A percentile compares a stretch with the other conserved stretches of the same genome.
These are phyloP conservation scores for Manis pentadactyla DNA, from an alignment of 2,797 vertebrate genomes.

Conservation along the genomic window DNA sequence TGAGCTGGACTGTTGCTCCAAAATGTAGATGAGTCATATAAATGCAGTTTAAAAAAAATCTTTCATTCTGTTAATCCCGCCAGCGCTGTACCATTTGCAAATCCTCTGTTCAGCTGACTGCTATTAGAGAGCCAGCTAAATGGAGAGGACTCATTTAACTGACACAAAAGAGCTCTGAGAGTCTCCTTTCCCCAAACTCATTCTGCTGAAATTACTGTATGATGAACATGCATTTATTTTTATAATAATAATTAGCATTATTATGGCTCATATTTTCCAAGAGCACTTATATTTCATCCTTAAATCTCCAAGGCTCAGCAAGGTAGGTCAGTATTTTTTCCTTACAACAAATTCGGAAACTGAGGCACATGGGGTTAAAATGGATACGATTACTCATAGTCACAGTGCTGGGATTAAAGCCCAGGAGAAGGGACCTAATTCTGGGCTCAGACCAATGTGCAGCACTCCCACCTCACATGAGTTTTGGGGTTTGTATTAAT, in stretches of 20 bases:
- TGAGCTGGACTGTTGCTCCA: not conserved
- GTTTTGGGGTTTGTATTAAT: constrained; percentile 74
- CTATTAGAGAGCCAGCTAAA: constrained; percentile 60
- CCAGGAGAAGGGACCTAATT: constrained; percentile 68
- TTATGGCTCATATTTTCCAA: constrained; percentile 70
- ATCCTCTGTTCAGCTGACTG: constrained; percentile 40
- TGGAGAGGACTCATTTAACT: constrained; percentile 62
- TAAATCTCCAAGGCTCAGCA: constrained; percentile 62
- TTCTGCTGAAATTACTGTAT: constrained; percentile 76
- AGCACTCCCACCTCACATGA: not conserved
- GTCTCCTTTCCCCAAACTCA: constrained; percentile 74
- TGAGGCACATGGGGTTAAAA: constrained; percentile 67
- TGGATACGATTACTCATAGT: constrained; percentile 62
- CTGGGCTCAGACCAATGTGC: constrained; percentile 59
- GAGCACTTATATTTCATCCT: constrained; percentile 68
- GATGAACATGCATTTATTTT: constrained; percentile 76
- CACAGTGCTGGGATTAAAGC: constrained; percentile 63
- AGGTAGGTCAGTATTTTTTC: constrained; percentile 70
- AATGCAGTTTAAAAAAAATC: not conserved
- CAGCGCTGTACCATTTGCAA: constrained; percentile 53
- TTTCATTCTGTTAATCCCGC: constrained; percentile 44
- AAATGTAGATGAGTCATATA: not conserved
- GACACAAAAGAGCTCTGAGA: constrained; percentile 74
- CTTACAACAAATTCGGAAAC: constrained; percentile 64
- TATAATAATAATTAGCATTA: constrained; percentile 80